Evolutionary conservation across 2,113 vertebrate genomes (phyloP), one percentile per base, ranked within the genome.

Genomic region (Tragelaphus strepsiceros): DNA sequence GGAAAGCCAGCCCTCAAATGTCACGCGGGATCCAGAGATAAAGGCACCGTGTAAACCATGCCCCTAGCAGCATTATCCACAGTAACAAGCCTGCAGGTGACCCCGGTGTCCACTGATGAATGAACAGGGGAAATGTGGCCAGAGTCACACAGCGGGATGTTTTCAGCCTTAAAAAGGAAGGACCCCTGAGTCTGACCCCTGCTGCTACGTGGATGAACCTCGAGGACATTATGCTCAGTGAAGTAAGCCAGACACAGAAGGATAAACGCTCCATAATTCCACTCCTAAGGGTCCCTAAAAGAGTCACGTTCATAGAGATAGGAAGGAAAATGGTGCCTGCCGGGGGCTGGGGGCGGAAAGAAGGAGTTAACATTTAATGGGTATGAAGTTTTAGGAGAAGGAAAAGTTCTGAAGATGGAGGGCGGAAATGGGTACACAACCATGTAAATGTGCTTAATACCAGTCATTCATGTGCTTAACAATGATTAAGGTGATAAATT

Each of bases 121-220:
- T 3, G 24, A 21, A 3, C 1, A 17, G 7, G 24, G 43, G 1
- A 53, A 32, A 39, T 0, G 35, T 8, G 30, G 30, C 11, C 3
- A 0, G 1, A 1, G 13, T 1, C 32, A 0, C 4, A 4, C 3
- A 0, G 0, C 0, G 35, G 53, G 26, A 15, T 49, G 11, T 32
- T 16, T 2, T 10, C 54, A 6, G 61, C 80, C 28, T 17, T 6
- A 5, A 21, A 32, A 30, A 49, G 94, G 59, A 54, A 62, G 39
- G 78, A 7, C 28, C 3, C 61, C 28, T 32, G 14, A 14, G 30
- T 10, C 87, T 7, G 49, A 21, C 6, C 4, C 2, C 1, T 6
- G 7, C 35, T 4, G 0, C n/a, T 6, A 2, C 9, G 0, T 7
- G 46, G 46, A 6, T 1, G 15, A 32, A 39, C 17, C 3, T n/a